Conservation (phyloP, 2,797 vertebrate genomes). For the Chaunax sp. region DNA sequence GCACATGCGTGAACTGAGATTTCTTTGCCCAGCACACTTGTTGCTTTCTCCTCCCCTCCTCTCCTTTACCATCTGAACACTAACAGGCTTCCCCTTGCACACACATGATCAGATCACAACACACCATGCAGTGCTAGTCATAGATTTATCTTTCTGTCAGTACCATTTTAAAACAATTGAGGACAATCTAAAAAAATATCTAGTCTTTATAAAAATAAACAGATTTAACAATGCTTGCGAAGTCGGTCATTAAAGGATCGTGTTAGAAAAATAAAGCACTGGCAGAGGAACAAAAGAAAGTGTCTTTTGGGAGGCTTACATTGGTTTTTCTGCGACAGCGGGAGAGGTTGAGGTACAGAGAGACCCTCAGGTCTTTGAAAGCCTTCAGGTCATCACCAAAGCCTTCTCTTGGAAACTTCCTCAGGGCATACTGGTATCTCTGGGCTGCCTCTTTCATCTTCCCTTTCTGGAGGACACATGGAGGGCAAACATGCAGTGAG, state of each 20-base stretch:
- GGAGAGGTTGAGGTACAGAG: slow-evolving; percentile 95
- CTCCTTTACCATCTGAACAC: slow-evolving; percentile 44
- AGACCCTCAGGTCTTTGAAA: slow-evolving; percentile 95
- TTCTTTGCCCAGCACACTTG: slow-evolving; percentile 23
- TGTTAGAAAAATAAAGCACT: slow-evolving; percentile 27
- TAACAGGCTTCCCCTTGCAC: slow-evolving; percentile 27
- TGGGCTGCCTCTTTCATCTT: slow-evolving; percentile 99
- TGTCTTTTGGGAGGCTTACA: slow-evolving; percentile 80
- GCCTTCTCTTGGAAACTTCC: slow-evolving; percentile 98
- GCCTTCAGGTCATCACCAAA: slow-evolving; percentile 97
- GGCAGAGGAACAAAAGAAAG: slow-evolving; percentile 9
- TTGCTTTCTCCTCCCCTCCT: slow-evolving; percentile 23
- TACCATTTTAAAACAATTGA: slow-evolving; percentile 19
- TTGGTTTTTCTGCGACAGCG: slow-evolving; percentile 99
- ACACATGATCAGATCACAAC: slow-evolving; percentile 40
- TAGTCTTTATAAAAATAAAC: too few relatives aligned
- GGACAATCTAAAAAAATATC: neutral
- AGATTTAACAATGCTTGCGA: too few relatives aligned
- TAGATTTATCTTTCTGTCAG: slow-evolving; percentile 7
- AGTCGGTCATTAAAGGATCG: slow-evolving; percentile 2
- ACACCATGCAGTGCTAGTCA: slow-evolving; percentile 11
- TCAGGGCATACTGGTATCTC: slow-evolving; percentile 96
- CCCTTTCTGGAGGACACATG: slow-evolving; percentile 88
- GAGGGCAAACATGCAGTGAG: slow-evolving; percentile 54
- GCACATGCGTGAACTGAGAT: slow-evolving; percentile 27